Evolutionary conservation across 2,888 invertebrate species (phyloP).

Genomic region (Drosophila emarginata): DNA sequence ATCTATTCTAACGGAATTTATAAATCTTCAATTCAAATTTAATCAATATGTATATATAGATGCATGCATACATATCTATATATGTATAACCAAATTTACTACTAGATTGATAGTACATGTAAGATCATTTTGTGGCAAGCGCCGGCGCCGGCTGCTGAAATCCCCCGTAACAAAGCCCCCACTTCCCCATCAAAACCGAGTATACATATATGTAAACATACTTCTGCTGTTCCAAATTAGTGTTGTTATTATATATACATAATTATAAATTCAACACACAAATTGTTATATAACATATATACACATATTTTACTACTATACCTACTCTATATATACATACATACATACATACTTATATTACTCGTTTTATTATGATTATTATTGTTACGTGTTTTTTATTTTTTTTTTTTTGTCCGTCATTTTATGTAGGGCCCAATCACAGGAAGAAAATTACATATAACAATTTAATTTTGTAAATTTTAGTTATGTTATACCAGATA

Average conservation of each 20-base stretch:
- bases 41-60: constrained; percentile 33
- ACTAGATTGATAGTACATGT: constrained; percentile 55
- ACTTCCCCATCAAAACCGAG: constrained; percentile 12
- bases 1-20: constrained; percentile 44
- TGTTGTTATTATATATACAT: constrained; percentile 53
- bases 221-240: constrained; percentile 66
- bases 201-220: constrained; percentile 18
- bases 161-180: background rate
- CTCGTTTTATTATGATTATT: constrained; percentile 17
- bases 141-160: constrained; percentile 68
- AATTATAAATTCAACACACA: constrained; percentile 30
- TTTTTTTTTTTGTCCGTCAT: constrained; percentile 38
- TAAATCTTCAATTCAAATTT: background rate
- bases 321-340: constrained; percentile 23
- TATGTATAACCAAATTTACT: constrained; percentile 46
- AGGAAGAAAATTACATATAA: constrained; percentile 50
- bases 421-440: constrained; percentile 66
- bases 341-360: constrained; percentile 30
- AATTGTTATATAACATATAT: constrained; percentile 36
- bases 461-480: constrained; percentile 56
- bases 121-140: constrained; percentile 61
- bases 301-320: background rate
- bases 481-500: constrained; percentile 49
- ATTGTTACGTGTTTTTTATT: constrained; percentile 34
- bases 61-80: background rate